A percentile compares a stretch with the other conserved stretches of the same genome.
phyloP scores from a whole-genome alignment of 2,113 vertebrate species.

The Ginglymostoma cirratum region DNA sequence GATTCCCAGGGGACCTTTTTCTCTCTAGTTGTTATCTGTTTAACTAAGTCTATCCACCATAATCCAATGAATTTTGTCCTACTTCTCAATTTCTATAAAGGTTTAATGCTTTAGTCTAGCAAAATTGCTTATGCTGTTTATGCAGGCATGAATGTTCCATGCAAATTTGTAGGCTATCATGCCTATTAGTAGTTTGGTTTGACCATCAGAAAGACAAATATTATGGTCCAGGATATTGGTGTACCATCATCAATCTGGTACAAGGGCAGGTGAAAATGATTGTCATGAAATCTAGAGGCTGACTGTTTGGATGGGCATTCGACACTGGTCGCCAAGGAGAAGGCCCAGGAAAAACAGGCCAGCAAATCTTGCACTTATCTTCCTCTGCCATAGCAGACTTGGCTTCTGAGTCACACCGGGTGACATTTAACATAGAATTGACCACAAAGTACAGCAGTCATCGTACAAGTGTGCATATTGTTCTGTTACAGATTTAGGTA shows the following conservation, averaged over 20 bases:
- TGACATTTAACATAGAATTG: too few species aligned
- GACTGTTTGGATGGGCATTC: too few species aligned
- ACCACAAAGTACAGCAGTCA: too few species aligned
- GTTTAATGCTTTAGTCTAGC: neutral
- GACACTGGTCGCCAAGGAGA: too few species aligned
- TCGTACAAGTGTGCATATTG: neutral
- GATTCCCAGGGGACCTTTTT: neutral
- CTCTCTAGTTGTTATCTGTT: neutral
- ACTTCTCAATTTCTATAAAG: neutral
- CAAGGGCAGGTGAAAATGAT: neutral
- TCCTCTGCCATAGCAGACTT: too few species aligned
- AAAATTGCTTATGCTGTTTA: neutral
- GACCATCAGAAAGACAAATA: neutral
- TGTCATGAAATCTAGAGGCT: neutral
- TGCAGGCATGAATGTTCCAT: neutral
- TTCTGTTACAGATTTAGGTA: neutral
- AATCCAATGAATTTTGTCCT: neutral
- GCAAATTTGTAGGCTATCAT: neutral
- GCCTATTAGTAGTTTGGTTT: neutral
- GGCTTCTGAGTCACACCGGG: too few species aligned
- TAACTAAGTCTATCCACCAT: neutral
- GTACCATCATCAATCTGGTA: neutral
- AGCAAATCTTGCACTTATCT: neutral
- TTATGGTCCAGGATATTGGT: neutral
- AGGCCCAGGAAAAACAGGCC: neutral